Conservation (phyloP, 2,113 vertebrate genomes). For the Atlantisia rogersi region DNA sequence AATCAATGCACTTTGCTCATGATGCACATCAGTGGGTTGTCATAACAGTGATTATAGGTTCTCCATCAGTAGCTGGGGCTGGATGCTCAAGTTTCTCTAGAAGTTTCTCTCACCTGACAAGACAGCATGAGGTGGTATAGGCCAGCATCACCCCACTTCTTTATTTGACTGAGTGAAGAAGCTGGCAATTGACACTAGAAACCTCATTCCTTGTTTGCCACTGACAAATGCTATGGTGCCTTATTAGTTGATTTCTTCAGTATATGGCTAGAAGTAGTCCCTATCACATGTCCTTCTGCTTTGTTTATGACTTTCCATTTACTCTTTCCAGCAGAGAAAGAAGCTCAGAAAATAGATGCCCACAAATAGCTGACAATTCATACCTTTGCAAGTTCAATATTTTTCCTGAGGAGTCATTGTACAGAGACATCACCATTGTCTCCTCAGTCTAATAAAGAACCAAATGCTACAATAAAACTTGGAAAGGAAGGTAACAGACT, state of each 20-base stretch:
- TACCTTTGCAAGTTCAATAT: neutral
- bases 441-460: neutral
- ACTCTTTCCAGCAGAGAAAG: neutral
- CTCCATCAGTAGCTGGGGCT: neutral
- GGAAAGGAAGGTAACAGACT: neutral
- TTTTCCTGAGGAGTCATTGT: neutral
- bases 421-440: neutral
- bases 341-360: neutral
- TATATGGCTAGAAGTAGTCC: neutral
- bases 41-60: neutral
- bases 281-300: neutral
- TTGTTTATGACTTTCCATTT: neutral
- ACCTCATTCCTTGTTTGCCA: neutral
- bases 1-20: slow-evolving; percentile 8
- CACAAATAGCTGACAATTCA: neutral
- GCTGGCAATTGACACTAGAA: neutral
- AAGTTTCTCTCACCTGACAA: neutral
- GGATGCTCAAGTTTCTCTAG: neutral
- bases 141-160: neutral
- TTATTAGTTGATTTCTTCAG: neutral
- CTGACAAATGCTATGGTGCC: neutral
- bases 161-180: neutral
- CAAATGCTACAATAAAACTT: neutral
- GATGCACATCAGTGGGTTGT: neutral
- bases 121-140: neutral